A percentile compares a stretch with the other conserved stretches of the same genome.
Evolutionary conservation across 2,113 vertebrate genomes (phyloP).

Genomic region (Apteryx owenii): DNA sequence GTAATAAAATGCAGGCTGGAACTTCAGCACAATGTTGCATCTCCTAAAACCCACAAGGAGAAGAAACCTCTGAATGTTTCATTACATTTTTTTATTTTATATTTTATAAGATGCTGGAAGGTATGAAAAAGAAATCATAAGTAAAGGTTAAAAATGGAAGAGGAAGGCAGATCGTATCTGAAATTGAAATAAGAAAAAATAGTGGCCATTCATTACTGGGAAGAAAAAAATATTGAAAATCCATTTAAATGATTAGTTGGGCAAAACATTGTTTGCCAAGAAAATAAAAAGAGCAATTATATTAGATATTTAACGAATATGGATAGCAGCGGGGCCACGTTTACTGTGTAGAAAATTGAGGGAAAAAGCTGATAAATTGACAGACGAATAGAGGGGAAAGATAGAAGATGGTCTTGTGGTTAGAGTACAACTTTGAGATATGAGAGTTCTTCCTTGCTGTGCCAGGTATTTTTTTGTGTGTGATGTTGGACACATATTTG

Average conservation of each 20-base stretch:
- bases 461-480: neutral
- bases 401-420: neutral
- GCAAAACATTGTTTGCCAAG: neutral
- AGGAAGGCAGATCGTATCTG: neutral
- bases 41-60: slow-evolving; percentile 69
- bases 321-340: neutral
- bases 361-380: neutral
- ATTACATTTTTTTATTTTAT: slow-evolving; percentile 77
- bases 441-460: neutral
- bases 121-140: slow-evolving; percentile 69
- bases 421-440: neutral
- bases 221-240: slow-evolving; percentile 2
- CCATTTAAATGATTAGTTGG: neutral
- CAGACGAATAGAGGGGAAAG: neutral
- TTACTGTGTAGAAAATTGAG: neutral
- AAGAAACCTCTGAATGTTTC: slow-evolving; percentile 76
- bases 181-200: slow-evolving; percentile 57
- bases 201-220: neutral
- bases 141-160: slow-evolving; percentile 66
- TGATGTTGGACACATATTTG: neutral
- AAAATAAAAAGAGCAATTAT: neutral
- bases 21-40: slow-evolving; percentile 31
- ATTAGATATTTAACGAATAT: neutral
- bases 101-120: slow-evolving; percentile 77
- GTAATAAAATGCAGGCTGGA: slow-evolving; percentile 72